Percentiles rank a stretch among this genome's conserved stretches.
Conservation (phyloP, 1,140 invertebrate genomes). For the Caenorhabditis remanei region DNA sequence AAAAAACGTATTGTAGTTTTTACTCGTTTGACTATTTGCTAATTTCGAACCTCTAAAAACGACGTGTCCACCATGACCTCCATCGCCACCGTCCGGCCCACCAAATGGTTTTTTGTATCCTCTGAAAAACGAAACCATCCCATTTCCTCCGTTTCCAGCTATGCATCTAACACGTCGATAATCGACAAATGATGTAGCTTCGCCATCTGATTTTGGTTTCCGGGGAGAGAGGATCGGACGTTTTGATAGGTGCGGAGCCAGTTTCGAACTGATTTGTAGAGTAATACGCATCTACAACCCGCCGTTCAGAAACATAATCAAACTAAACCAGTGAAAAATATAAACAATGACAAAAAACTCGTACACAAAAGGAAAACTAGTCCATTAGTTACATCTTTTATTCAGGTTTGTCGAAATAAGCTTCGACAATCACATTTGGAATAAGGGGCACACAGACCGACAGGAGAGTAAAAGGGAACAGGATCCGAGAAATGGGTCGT, state of each 20-base stretch:
- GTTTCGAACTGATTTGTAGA: not conserved
- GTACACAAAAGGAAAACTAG: not conserved
- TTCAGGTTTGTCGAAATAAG: not conserved
- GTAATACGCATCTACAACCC: not conserved
- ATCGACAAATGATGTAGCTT: constrained; percentile 79
- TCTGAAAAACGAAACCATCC: constrained; percentile 86
- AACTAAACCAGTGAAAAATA: not conserved
- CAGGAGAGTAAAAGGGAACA: not conserved
- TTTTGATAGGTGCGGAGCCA: constrained; percentile 16
- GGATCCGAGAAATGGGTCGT: not conserved
- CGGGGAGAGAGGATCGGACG: constrained; percentile 26
- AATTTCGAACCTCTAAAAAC: constrained; percentile 84
- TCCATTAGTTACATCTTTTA: constrained; percentile 3
- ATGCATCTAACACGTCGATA: constrained; percentile 80
- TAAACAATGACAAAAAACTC: not conserved
- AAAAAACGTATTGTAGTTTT: not conserved
- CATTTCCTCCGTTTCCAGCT: constrained; percentile 92
- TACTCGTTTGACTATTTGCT: not conserved
- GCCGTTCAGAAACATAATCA: not conserved
- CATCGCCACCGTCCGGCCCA: constrained; percentile 95
- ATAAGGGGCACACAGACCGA: constrained; percentile 1
- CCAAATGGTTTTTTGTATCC: constrained; percentile 87
- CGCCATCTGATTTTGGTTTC: constrained; percentile 60
- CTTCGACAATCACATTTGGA: not conserved
- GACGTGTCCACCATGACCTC: constrained; percentile 96